Conservation (phyloP, 2,113 vertebrate genomes). For the Marcusenius ussheri region DNA sequence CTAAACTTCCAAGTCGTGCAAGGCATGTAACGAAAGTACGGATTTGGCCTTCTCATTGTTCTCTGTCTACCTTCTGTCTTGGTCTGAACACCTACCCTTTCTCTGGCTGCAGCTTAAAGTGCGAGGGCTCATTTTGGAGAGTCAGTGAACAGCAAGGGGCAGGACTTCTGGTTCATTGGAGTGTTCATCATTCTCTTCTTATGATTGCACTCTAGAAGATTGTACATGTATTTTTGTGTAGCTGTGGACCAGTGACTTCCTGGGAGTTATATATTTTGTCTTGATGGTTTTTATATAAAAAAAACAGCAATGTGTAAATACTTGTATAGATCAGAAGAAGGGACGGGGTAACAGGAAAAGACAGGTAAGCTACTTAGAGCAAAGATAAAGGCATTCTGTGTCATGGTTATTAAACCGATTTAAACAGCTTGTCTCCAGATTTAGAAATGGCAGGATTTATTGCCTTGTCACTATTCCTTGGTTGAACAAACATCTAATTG, state of each 20-base stretch:
- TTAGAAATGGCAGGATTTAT: neutral
- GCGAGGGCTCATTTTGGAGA: neutral
- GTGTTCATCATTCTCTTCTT: neutral
- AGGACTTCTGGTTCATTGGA: neutral
- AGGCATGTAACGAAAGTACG: neutral
- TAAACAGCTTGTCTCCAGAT: neutral
- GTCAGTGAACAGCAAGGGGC: neutral
- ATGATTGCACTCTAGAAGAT: neutral
- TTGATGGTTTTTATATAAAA: neutral
- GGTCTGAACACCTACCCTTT: neutral
- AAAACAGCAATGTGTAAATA: conserved; percentile 6
- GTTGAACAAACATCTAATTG: neutral
- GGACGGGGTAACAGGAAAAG: neutral
- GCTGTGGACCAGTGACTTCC: neutral
- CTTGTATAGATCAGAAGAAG: neutral
- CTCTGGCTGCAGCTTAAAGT: neutral
- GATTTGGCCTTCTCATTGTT: neutral
- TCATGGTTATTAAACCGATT: neutral
- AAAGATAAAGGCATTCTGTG: neutral
- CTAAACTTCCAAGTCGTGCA: neutral
- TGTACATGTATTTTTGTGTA: neutral
- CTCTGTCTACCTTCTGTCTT: neutral
- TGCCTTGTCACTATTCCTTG: neutral
- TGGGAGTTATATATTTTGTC: neutral
- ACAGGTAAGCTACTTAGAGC: neutral